Conservation (phyloP, 2,797 vertebrate genomes). For the Coendou prehensilis region DNA sequence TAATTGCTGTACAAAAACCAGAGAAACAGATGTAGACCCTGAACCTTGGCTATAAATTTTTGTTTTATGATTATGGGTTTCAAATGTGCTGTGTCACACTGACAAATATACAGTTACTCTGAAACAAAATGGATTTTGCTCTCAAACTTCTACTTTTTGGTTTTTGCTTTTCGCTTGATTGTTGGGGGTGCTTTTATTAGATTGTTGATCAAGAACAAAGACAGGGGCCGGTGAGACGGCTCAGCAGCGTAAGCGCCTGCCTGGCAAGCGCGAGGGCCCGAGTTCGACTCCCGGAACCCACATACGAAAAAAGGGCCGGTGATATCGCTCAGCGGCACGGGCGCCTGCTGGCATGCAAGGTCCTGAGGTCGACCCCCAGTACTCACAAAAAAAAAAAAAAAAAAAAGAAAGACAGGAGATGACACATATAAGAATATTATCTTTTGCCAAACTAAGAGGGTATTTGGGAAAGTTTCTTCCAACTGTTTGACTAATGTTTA, state of each 20-base stretch:
- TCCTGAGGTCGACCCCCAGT: too few relatives aligned
- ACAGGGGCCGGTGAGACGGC: background rate
- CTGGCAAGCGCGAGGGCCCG: too few relatives aligned
- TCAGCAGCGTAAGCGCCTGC: too few relatives aligned
- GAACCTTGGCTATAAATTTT: slow-evolving; percentile 90
- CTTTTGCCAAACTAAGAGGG: slow-evolving; percentile 55
- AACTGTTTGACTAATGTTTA: slow-evolving; percentile 75
- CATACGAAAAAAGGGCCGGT: too few relatives aligned
- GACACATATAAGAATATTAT: slow-evolving; percentile 60
- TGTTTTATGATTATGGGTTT: slow-evolving; percentile 91
- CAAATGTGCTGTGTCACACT: slow-evolving; percentile 90
- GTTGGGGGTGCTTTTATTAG: slow-evolving; percentile 86
- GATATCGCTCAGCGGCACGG: too few relatives aligned
- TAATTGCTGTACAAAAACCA: slow-evolving; percentile 90
- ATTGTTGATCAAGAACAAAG: slow-evolving; percentile 81
- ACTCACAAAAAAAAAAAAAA: too few relatives aligned
- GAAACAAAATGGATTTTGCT: slow-evolving; percentile 88
- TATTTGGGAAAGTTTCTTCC: slow-evolving; percentile 66
- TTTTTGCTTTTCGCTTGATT: slow-evolving; percentile 82
- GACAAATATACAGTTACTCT: slow-evolving; percentile 89
- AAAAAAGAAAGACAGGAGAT: slow-evolving; percentile 63
- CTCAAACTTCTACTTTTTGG: slow-evolving; percentile 85
- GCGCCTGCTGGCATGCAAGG: too few relatives aligned
- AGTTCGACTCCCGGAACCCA: too few relatives aligned
- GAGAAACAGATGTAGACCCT: slow-evolving; percentile 91